phyloP scores from a whole-genome alignment of 1,140 invertebrate genomes.

The Drosophila navojoa region DNA sequence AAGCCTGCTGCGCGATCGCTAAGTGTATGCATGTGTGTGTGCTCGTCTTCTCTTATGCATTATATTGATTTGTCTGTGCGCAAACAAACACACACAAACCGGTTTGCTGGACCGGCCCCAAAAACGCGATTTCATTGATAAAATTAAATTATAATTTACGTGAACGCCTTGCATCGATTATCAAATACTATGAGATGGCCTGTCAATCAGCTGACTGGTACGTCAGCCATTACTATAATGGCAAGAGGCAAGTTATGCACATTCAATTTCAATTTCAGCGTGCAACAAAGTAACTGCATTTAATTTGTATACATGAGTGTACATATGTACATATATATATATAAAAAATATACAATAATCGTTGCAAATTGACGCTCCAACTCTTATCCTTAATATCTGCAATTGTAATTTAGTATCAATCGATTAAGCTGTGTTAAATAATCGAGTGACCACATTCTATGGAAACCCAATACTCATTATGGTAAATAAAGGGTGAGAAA shows the following conservation, averaged over 20 bases:
- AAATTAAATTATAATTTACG: conserved; percentile 39
- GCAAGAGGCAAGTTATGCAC: background rate
- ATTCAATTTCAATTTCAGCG: background rate
- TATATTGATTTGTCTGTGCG: conserved; percentile 44
- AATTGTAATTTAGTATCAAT: background rate
- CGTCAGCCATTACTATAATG: conserved; percentile 26
- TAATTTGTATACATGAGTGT: too few species aligned
- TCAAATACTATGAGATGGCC: conserved; percentile 33
- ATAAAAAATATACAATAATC: background rate
- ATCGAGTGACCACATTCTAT: conserved; percentile 2
- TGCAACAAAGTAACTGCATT: too few species aligned
- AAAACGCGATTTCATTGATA: conserved; percentile 67
- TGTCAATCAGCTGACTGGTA: conserved; percentile 46
- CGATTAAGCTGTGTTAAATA: background rate
- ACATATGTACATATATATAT: too few species aligned
- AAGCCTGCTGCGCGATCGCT: too few species aligned
- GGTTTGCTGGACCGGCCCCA: conserved; percentile 37
- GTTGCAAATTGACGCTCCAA: too few species aligned
- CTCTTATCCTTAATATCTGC: too few species aligned
- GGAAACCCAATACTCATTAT: conserved; percentile 26
- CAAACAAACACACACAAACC: conserved; percentile 30
- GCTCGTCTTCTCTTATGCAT: conserved; percentile 6
- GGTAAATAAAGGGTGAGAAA: background rate
- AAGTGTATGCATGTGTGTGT: conserved; percentile 1
- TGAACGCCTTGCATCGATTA: conserved; percentile 41